Base-by-base conservation (phyloP, 2,113 vertebrate species). In the Polypterus senegalus region DNA sequence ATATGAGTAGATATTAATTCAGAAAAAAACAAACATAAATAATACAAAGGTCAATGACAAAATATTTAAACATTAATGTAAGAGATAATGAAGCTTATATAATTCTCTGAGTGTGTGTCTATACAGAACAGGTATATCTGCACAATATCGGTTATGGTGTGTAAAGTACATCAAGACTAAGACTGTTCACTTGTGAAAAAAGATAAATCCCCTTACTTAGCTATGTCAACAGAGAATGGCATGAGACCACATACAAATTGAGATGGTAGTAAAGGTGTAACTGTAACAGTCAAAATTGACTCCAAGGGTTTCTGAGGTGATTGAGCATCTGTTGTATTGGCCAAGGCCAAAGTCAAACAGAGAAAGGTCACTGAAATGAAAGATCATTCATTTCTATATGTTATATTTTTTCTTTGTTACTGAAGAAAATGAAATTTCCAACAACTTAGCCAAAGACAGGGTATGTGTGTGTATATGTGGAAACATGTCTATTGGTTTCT, bases 201-300 rank as follows among this genome's bases (percentile, higher is more conserved):
- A 81, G 81, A 84, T 72, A 80, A 80, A 81, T 81, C 69, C 72
- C 77, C 68, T 73, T 74, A 81, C 82, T 81, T 81, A 74, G 79
- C 79, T 82, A 75, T 76, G 79, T 82, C 84, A 78, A 81, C 74
- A 77, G 66, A 79, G 78, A 75, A 74, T 71, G 64, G 67, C 74
- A 68, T 61, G 71, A 74, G 81, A 83, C 68, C 10, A 79, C 81
- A 77, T 79, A 83, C 83, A 87, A 87, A 87, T 87, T 86, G 83
- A 88, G 86, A 85, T 80, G 73, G 80, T 81, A 82, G 76, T 74
- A 77, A 83, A 83, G 75, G 70, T 27, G 27, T 27, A 27, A 70
- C 72, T 71, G 69, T 76, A 70, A 75, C 77, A 67, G 78, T 77
- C 66, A 64, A 69, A 70, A 75, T 75, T 74, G 79, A 82, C 81